Percentiles rank a stretch among this genome's conserved stretches.
Evolutionary conservation across 1,140 invertebrate species (phyloP).

Genomic region (Bombus affinis): DNA sequence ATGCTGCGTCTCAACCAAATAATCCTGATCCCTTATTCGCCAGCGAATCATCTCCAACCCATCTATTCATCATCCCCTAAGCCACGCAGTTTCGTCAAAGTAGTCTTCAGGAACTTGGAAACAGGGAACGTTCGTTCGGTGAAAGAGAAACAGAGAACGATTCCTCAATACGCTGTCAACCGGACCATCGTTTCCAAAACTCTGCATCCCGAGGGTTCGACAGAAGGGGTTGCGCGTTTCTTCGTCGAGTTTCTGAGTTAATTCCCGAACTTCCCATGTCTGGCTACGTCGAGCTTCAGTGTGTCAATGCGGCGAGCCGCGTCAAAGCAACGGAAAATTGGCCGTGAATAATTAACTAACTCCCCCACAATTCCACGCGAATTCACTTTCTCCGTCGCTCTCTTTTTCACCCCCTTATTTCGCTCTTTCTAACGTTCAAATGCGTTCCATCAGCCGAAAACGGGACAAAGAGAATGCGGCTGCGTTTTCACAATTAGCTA

Average conservation of each 20-base stretch:
- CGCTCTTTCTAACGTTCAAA: background rate
- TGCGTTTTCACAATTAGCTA: slow-evolving; percentile 31
- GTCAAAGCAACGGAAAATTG: slow-evolving; percentile 39
- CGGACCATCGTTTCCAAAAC: background rate
- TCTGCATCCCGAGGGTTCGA: background rate
- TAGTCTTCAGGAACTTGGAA: background rate
- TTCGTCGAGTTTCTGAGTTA: slow-evolving; percentile 24
- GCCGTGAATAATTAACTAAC: slow-evolving; percentile 51
- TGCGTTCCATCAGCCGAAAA: background rate
- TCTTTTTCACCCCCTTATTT: too few relatives aligned
- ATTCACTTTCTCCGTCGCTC: background rate
- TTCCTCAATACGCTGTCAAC: background rate
- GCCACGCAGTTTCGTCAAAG: background rate
- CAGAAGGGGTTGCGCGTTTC: background rate
- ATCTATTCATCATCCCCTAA: background rate
- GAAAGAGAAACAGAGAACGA: background rate
- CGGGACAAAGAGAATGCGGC: background rate
- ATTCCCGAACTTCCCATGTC: slow-evolving; percentile 22
- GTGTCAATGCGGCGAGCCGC: slow-evolving; percentile 39
- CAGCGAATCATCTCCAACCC: background rate
- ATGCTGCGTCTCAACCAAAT: too few relatives aligned
- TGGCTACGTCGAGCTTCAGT: background rate
- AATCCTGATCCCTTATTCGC: background rate
- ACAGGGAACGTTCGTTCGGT: background rate
- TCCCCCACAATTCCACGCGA: background rate